A percentile compares a stretch with the other conserved stretches of the same genome.
Evolutionary conservation across 2,797 vertebrate species (phyloP).

Genomic region (Aratinga solstitialis): DNA sequence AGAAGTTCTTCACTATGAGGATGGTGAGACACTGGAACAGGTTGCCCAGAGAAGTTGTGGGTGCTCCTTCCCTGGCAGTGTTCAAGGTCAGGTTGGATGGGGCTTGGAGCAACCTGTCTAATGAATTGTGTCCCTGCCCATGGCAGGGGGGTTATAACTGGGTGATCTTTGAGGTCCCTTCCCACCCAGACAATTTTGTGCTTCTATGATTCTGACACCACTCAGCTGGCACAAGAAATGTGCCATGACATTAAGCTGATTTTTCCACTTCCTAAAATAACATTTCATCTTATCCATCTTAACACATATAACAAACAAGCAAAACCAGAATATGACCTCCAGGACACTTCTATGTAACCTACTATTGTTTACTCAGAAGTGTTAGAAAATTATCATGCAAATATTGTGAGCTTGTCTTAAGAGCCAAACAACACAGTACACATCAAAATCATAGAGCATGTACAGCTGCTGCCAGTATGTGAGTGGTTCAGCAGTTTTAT

Average conservation of each 20-base stretch:
- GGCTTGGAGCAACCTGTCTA: neutral
- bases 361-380: neutral
- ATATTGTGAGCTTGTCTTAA: rapidly evolving
- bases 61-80: neutral
- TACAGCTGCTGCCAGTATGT: neutral
- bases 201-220: neutral
- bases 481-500: neutral
- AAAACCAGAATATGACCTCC: neutral
- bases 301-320: neutral
- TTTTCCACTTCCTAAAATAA: neutral
- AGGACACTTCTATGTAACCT: neutral
- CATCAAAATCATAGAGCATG: neutral
- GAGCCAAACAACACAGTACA: neutral
- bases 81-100: neutral
- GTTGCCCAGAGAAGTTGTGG: neutral
- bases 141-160: neutral
- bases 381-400: neutral
- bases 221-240: neutral
- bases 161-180: neutral
- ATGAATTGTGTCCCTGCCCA: neutral
- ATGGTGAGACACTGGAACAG: neutral
- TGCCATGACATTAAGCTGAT: neutral
- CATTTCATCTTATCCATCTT: neutral
- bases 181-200: neutral
- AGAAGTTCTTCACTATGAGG: neutral